A percentile compares a stretch with the other conserved stretches of the same genome.
Evolutionary conservation across 1,140 invertebrate genomes (phyloP).

Genomic region (Hetaerina americana): DNA sequence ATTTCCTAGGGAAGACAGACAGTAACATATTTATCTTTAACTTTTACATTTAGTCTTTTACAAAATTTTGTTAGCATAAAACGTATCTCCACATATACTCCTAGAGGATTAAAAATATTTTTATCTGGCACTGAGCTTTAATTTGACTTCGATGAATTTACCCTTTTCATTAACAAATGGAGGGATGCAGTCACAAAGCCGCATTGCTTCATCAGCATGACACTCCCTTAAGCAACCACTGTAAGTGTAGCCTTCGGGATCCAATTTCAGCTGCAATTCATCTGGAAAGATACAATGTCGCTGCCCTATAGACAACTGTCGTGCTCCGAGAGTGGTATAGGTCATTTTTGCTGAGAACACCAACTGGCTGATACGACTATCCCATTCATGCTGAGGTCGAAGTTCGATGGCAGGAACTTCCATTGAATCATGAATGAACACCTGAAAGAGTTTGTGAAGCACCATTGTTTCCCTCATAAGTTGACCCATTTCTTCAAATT

Average conservation of each 20-base stretch:
- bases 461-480: no score
- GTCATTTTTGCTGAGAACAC: slow-evolving; percentile 54
- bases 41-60: no score
- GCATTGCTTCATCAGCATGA: slow-evolving; percentile 42
- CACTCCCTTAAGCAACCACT: slow-evolving; percentile 54
- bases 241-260: slow-evolving; percentile 38
- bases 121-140: no score
- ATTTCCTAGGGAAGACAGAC: background rate
- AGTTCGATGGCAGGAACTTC: slow-evolving; percentile 49
- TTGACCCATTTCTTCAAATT: no score
- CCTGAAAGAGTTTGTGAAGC: no score
- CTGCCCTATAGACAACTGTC: slow-evolving; percentile 48
- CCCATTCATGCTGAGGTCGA: slow-evolving; percentile 52
- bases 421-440: slow-evolving; percentile 50
- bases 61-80: no score
- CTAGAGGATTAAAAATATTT: no score
- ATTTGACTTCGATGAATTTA: no score
- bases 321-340: slow-evolving; percentile 52
- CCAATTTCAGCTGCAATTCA: slow-evolving; percentile 28
- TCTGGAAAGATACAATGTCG: slow-evolving; percentile 50
- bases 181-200: slow-evolving; percentile 48
- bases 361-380: slow-evolving; percentile 41
- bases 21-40: background rate
- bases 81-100: no score
- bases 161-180: slow-evolving; percentile 44